Conservation (phyloP, 2,888 invertebrate species). For the Villa cingulata region DNA sequence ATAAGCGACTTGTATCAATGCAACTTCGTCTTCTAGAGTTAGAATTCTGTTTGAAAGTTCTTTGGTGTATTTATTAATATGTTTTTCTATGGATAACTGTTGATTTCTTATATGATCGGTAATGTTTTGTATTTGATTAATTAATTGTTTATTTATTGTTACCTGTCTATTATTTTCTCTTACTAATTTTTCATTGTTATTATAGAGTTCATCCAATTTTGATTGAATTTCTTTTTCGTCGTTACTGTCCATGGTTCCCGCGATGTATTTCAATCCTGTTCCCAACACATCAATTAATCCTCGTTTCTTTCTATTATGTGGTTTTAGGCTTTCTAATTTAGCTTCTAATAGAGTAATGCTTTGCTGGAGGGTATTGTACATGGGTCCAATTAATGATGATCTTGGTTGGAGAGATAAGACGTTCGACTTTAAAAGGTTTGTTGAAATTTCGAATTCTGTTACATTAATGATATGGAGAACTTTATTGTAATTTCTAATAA, state of each 20-base stretch:
- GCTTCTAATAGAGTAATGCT: not conserved
- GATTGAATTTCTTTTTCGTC: not conserved
- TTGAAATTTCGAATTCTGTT: not conserved
- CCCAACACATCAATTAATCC: not conserved
- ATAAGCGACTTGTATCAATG: no score
- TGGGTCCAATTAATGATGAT: not conserved
- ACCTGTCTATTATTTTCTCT: not conserved
- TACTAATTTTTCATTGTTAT: not conserved
- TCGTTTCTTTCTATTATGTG: not conserved
- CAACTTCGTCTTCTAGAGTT: no score
- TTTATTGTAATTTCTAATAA: not conserved
- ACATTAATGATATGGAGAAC: not conserved
- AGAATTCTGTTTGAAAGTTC: not conserved
- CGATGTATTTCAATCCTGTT: not conserved
- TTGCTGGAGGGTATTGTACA: not conserved
- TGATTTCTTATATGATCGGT: not conserved
- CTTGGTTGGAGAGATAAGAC: not conserved
- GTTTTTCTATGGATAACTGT: no score
- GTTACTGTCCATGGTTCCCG: not conserved
- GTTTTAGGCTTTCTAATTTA: not conserved
- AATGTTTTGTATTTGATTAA: not conserved
- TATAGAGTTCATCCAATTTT: not conserved
- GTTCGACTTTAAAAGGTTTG: not conserved
- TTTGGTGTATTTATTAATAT: not conserved
- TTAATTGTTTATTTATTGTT: not conserved